Evolutionary conservation across 2,797 vertebrate genomes (phyloP).

Genomic region (Centropyge bicolor): DNA sequence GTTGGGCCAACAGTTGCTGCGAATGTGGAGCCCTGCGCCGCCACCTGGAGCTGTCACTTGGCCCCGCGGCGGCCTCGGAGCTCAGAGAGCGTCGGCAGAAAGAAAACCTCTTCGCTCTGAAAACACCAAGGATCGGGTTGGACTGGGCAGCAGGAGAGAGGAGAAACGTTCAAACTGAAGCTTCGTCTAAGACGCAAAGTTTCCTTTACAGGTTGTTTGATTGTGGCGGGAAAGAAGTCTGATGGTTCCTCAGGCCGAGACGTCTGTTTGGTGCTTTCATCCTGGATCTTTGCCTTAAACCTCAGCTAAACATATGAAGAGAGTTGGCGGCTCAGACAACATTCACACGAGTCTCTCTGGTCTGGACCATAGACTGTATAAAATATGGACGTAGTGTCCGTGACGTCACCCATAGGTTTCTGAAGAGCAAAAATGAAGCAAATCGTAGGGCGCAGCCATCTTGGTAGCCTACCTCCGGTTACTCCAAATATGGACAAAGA

Average conservation of each 20-base stretch:
- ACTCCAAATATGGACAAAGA: too few relatives aligned
- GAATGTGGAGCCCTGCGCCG: constrained; percentile 64
- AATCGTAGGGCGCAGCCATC: too few relatives aligned
- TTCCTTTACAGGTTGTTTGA: background rate
- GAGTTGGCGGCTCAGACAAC: too few relatives aligned
- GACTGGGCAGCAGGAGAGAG: background rate
- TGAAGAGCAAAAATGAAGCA: too few relatives aligned
- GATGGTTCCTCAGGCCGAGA: too few relatives aligned
- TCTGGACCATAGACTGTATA: too few relatives aligned
- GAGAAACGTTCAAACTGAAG: background rate
- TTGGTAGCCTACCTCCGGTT: too few relatives aligned
- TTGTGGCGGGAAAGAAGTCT: background rate
- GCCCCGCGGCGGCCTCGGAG: constrained; percentile 43
- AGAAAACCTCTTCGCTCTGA: background rate
- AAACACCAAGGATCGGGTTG: background rate
- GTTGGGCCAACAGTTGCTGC: constrained; percentile 82
- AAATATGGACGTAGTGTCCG: too few relatives aligned
- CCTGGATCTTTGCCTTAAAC: background rate
- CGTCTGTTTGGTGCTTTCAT: too few relatives aligned
- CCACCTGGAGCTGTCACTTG: constrained; percentile 84
- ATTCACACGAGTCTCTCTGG: too few relatives aligned
- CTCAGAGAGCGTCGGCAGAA: constrained; percentile 38
- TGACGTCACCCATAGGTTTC: too few relatives aligned
- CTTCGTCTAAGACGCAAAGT: background rate
- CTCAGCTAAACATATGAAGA: background rate